phyloP scores from a whole-genome alignment of 2,113 vertebrate species.

The Xiphias gladius region DNA sequence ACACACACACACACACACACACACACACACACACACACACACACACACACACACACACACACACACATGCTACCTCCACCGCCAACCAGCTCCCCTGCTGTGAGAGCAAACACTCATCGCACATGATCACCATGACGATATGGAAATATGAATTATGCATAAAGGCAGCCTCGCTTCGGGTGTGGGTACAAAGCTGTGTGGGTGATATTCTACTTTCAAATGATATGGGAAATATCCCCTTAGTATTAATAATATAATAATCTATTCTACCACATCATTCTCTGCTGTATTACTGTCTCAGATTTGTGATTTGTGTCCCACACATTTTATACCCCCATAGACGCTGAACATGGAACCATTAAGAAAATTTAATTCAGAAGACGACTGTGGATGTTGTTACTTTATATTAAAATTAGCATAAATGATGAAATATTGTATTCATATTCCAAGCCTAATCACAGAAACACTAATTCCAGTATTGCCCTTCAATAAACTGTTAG shows the following conservation, averaged over 20 bases:
- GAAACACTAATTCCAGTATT: slow-evolving; percentile 30
- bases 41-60: slow-evolving; percentile 34
- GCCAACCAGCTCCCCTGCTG: slow-evolving; percentile 73
- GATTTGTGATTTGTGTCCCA: slow-evolving; percentile 42
- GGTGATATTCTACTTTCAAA: slow-evolving; percentile 76
- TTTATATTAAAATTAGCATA: slow-evolving; percentile 38
- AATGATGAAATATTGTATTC: slow-evolving; percentile 44
- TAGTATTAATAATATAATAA: slow-evolving; percentile 79
- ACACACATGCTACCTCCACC: slow-evolving; percentile 12
- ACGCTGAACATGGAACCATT: slow-evolving; percentile 6
- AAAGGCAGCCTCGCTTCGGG: slow-evolving; percentile 69
- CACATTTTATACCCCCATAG: slow-evolving; percentile 1
- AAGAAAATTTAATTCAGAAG: slow-evolving; percentile 34
- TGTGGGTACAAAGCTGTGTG: slow-evolving; percentile 77
- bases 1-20: slow-evolving; percentile 27
- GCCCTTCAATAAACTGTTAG: slow-evolving; percentile 41
- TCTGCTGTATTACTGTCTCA: slow-evolving; percentile 40
- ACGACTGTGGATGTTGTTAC: slow-evolving; percentile 28
- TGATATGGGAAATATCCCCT: slow-evolving; percentile 75
- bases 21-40: slow-evolving; percentile 36
- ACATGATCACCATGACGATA: slow-evolving; percentile 83
- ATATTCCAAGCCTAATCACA: slow-evolving; percentile 43
- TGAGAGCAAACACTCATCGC: slow-evolving; percentile 79
- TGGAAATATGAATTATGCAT: slow-evolving; percentile 84
- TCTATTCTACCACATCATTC: slow-evolving; percentile 60